These are phyloP conservation scores for Podilymbus podiceps DNA, from an alignment of 2,113 vertebrate genomes.

Conservation along the genomic window DNA sequence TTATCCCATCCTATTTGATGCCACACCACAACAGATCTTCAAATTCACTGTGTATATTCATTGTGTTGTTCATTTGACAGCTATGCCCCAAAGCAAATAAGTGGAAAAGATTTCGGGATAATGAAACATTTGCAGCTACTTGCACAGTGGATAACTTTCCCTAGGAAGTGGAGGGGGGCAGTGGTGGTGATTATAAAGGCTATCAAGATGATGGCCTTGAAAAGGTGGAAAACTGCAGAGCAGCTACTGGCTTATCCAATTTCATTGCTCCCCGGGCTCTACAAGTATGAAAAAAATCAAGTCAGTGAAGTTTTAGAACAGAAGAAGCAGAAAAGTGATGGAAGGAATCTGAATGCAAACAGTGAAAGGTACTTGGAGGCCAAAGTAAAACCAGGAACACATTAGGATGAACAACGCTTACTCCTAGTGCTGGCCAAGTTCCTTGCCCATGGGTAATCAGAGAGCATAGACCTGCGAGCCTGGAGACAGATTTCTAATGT, in stretches of 20 bases:
- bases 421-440: background rate
- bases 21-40: background rate
- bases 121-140: background rate
- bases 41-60: background rate
- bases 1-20: background rate
- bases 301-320: background rate
- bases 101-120: background rate
- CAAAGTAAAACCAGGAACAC: background rate
- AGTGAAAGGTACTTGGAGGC: background rate
- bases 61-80: background rate
- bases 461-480: background rate
- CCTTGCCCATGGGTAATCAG: background rate
- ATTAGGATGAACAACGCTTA: background rate
- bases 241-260: background rate
- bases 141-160: background rate
- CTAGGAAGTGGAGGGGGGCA: rapidly evolving
- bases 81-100: background rate
- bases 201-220: background rate
- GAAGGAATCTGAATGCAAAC: rapidly evolving
- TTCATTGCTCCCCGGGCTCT: background rate
- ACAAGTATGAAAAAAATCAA: background rate
- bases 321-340: background rate
- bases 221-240: background rate
- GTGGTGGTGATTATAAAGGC: background rate
- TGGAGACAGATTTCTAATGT: background rate